A percentile compares a stretch with the other conserved stretches of the same genome.
Conservation (phyloP, 2,888 invertebrate species). For the Caenorhabditis sulstoni region DNA sequence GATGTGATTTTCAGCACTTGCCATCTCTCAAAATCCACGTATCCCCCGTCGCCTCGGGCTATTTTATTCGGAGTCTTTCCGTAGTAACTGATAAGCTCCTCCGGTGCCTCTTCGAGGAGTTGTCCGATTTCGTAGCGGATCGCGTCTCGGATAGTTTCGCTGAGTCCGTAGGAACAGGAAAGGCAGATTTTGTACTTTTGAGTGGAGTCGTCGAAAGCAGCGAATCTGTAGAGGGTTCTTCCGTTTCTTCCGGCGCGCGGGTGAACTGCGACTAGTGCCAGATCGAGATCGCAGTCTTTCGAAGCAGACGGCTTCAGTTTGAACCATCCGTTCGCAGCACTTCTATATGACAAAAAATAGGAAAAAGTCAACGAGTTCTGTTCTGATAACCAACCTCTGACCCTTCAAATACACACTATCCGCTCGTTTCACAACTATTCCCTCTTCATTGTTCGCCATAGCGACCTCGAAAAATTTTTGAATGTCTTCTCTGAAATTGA, state of each 20-base stretch:
- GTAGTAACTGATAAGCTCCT: constrained; percentile 29
- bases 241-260: constrained; percentile 45
- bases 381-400: constrained; percentile 36
- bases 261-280: constrained; percentile 74
- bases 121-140: constrained; percentile 38
- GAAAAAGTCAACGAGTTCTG: background rate
- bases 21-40: constrained; percentile 62
- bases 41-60: constrained; percentile 47
- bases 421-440: constrained; percentile 76
- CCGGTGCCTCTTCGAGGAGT: constrained; percentile 44
- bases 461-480: constrained; percentile 71
- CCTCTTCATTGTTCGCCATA: constrained; percentile 76
- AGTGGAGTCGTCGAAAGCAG: constrained; percentile 65
- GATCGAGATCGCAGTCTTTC: constrained; percentile 70
- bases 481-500: constrained; percentile 69
- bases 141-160: constrained; percentile 29
- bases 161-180: constrained; percentile 34
- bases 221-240: constrained; percentile 64
- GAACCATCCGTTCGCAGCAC: constrained; percentile 71
- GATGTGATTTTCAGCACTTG: constrained; percentile 76
- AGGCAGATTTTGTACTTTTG: constrained; percentile 43
- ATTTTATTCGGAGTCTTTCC: constrained; percentile 37
- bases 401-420: constrained; percentile 66
- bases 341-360: constrained; percentile 32
- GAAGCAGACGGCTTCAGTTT: constrained; percentile 79